Base-by-base conservation (phyloP, 2,888 invertebrate genomes). In the Gari tellinella region DNA sequence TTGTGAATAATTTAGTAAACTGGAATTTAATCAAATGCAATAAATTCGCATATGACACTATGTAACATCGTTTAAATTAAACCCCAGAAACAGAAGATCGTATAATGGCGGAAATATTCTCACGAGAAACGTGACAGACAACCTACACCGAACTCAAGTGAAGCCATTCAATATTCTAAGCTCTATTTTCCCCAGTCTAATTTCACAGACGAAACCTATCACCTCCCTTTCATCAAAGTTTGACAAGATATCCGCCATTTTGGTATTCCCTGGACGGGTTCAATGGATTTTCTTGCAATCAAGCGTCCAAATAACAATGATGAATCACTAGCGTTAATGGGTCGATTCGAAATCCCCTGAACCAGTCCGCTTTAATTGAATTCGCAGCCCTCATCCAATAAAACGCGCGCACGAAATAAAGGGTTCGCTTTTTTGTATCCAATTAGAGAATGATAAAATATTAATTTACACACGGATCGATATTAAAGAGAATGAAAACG, bases 401-500 rank as follows among this genome's bases (percentile, higher is more conserved):
- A 76, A 37, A 51, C 60, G 46, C 43, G 38, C 38, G 62, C 31
- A 31, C 25, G 46, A 23, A 25, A 52, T 49, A 65, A 62, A 58
- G 43, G 38, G 58, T 17, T 26, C 40, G 56, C 62, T 61, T 60
- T 51, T 72, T 76, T 57, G 72, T 57, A 53, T 57, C 68, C 77
- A 77, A 77, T 77, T 77, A 77, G 77, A 65, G 68, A 72, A 68
- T 69, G 68, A 77, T 77, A 77, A 77, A 77, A 77, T 69, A 77
- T 77, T 72, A 65, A 72, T 69, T 72, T 69, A 53, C 68, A 12
- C 65, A 48, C 53, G 57, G 69, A 69, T 58, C 68, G 58, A 65
- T 69, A 58, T 25, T 51, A 75, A 57, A 31, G 48, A 65, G 52
- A 62, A 49, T 21, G 55, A 21, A 31, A 31, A 31, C 31, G 31